phyloP scores from a whole-genome alignment of 2,113 vertebrate genomes.

The Microcebus jonahi region DNA sequence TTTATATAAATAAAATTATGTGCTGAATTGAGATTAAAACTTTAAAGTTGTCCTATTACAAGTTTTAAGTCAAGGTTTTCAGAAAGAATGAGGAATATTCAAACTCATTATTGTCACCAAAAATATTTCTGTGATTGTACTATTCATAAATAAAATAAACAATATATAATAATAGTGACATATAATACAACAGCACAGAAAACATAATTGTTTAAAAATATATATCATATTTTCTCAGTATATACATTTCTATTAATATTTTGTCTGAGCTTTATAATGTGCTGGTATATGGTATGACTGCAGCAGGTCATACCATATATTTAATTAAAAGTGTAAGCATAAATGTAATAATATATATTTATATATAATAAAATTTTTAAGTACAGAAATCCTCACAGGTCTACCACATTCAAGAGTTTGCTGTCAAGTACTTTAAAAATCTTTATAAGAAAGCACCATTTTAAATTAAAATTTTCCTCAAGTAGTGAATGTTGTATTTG shows the following conservation, averaged over 20 bases:
- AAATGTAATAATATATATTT: neutral
- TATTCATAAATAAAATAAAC: slow-evolving; percentile 22
- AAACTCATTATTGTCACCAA: neutral
- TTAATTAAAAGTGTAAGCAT: neutral
- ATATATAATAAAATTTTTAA: neutral
- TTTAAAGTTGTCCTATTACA: neutral
- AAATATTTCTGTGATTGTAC: neutral
- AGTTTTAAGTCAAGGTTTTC: neutral
- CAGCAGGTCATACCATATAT: neutral
- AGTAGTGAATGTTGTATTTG: neutral
- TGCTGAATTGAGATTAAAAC: neutral
- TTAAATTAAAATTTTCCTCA: slow-evolving; percentile 29
- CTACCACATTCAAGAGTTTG: neutral
- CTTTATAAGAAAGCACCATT: neutral
- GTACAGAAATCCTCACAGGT: neutral
- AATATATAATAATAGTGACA: neutral
- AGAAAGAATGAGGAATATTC: neutral
- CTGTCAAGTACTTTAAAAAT: neutral
- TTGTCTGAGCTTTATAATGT: neutral
- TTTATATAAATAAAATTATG: slow-evolving; percentile 17
- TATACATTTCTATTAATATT: neutral
- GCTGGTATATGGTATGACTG: too few species aligned
- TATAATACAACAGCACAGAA: neutral
- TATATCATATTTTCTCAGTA: neutral
- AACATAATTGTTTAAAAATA: slow-evolving; percentile 6